A percentile compares a stretch with the other conserved stretches of the same genome.
Evolutionary conservation across 2,113 vertebrate species (phyloP).

Genomic region (Rhabdomys dilectus): DNA sequence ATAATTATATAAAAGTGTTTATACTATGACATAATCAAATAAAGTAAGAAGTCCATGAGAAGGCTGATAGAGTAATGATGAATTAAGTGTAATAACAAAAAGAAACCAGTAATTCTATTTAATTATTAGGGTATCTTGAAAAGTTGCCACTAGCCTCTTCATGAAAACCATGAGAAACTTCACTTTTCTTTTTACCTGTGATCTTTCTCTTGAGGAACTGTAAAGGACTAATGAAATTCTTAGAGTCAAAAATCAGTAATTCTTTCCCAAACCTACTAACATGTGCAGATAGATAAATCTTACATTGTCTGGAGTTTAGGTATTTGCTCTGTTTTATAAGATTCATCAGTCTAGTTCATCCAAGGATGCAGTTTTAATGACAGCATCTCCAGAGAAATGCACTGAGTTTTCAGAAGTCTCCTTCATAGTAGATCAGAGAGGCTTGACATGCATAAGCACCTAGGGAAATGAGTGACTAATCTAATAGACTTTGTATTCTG

Average conservation of each 20-base stretch:
- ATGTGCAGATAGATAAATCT: constrained; percentile 13
- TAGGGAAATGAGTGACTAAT: background rate
- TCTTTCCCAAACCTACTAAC: background rate
- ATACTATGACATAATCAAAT: background rate
- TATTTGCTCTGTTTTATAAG: background rate
- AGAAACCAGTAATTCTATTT: background rate
- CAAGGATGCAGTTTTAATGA: background rate
- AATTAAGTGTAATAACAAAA: background rate
- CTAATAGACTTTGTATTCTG: background rate
- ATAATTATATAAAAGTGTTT: background rate
- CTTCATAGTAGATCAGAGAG: background rate
- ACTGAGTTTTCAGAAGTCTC: background rate
- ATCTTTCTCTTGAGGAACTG: background rate
- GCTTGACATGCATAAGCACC: background rate
- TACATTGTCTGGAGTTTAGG: background rate
- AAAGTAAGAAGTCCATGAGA: background rate
- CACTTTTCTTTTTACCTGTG: background rate
- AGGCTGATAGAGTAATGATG: background rate
- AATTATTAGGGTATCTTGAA: background rate
- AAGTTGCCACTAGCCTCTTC: background rate
- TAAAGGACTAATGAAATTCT: background rate
- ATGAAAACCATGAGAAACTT: background rate
- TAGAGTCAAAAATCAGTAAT: constrained; percentile 38
- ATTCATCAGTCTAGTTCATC: background rate
- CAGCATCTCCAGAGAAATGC: background rate